Percentiles rank a stretch among this genome's conserved stretches.
phyloP scores from a whole-genome alignment of 2,797 vertebrate species.

The Onychomys torridus region DNA sequence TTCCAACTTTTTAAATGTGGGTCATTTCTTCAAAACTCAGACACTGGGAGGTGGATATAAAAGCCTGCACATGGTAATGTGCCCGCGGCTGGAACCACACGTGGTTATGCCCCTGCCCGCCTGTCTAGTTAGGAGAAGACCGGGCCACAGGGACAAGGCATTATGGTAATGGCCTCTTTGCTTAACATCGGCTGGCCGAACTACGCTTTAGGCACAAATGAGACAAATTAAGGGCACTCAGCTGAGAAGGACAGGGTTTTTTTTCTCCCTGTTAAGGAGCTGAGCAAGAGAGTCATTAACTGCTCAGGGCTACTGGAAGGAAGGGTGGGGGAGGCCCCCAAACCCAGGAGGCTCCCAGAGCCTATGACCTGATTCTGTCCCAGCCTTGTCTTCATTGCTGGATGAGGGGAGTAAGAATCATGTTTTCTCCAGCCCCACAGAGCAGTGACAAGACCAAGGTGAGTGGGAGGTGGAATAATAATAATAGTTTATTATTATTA shows the following conservation, averaged over 20 bases:
- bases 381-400: neutral
- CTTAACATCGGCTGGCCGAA: neutral
- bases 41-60: neutral
- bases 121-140: neutral
- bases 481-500: neutral
- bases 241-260: neutral
- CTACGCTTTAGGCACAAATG: constrained; percentile 47
- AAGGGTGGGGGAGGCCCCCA: neutral
- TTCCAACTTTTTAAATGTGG: neutral
- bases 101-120: accelerated
- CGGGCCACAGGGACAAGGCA: neutral
- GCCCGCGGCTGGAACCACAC: accelerated
- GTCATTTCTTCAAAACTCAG: neutral
- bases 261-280: constrained; percentile 30
- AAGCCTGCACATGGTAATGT: accelerated
- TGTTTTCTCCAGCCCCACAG: accelerated
- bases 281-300: neutral
- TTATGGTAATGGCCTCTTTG: neutral
- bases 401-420: too few relatives aligned
- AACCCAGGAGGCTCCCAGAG: neutral
- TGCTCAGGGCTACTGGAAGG: neutral
- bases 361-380: neutral
- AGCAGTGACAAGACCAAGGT: neutral
- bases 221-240: constrained; percentile 57
- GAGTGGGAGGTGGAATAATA: accelerated